phyloP scores from a whole-genome alignment of 1,140 invertebrate genomes.

The Ceratina calcarata region DNA sequence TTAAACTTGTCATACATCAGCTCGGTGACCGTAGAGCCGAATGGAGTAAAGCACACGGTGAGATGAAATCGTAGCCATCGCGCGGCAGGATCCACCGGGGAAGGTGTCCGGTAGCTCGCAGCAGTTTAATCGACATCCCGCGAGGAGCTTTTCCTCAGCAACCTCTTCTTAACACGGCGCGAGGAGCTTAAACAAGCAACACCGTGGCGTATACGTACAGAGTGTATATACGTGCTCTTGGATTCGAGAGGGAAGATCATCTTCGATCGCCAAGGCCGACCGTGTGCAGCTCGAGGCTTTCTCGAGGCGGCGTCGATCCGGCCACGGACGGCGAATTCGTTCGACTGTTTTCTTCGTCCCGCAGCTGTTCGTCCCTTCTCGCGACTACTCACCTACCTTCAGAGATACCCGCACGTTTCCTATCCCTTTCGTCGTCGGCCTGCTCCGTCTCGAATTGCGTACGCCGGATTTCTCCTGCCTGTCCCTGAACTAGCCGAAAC shows the following conservation, averaged over 20 bases:
- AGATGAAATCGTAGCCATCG: conserved; percentile 63
- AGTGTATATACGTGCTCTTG: conserved; percentile 16
- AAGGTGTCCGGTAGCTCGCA: conserved; percentile 65
- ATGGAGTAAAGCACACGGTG: conserved; percentile 52
- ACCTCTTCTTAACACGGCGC: background rate
- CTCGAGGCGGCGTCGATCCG: conserved; percentile 59
- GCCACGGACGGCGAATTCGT: conserved; percentile 56
- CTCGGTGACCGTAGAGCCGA: conserved; percentile 16
- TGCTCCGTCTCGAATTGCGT: background rate
- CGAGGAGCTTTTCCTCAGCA: conserved; percentile 54
- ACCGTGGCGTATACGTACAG: conserved; percentile 11
- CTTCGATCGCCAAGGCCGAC: conserved; percentile 64
- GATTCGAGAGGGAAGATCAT: conserved; percentile 53
- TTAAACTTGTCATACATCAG: conserved; percentile 65
- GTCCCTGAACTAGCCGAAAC: too few relatives aligned
- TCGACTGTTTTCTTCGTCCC: conserved; percentile 63
- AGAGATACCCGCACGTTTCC: background rate
- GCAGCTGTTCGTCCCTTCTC: conserved; percentile 56
- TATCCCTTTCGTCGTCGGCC: background rate
- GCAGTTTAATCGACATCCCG: conserved; percentile 62
- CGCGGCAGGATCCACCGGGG: conserved; percentile 56
- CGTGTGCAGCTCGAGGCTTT: conserved; percentile 60
- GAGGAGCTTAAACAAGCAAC: conserved; percentile 48
- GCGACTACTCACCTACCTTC: conserved; percentile 7
- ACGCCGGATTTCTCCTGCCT: background rate